Conservation (phyloP, 2,888 invertebrate species). For the Drosophila meridiana region DNA sequence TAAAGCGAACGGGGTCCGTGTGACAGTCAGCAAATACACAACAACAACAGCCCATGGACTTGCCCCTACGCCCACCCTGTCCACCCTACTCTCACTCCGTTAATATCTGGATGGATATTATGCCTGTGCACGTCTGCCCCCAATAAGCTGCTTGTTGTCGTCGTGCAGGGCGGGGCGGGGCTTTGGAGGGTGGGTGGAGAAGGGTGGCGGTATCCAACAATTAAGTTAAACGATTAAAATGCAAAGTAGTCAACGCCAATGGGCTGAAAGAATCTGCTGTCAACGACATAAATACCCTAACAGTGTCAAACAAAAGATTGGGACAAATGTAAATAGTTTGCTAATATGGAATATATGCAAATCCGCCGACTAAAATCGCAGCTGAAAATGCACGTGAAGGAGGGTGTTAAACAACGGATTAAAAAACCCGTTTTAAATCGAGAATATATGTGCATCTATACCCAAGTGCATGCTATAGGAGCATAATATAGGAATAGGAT, state of each 20-base stretch:
- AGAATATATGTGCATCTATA: background rate
- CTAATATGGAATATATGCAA: background rate
- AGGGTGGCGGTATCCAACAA: constrained; percentile 54
- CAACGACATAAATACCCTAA: constrained; percentile 9
- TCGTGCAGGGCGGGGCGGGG: background rate
- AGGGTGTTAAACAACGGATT: background rate
- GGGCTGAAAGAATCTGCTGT: constrained; percentile 29
- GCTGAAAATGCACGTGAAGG: background rate
- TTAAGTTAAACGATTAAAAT: constrained; percentile 77
- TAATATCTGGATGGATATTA: constrained; percentile 36
- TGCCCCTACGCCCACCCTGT: background rate
- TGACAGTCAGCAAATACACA: constrained; percentile 11
- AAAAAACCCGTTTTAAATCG: background rate
- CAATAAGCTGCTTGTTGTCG: constrained; percentile 29
- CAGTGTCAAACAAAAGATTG: constrained; percentile 14
- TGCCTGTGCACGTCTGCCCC: constrained; percentile 44
- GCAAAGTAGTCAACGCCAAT: constrained; percentile 71
- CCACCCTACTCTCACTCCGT: too few relatives aligned
- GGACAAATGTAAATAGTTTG: constrained; percentile 3
- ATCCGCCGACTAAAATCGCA: background rate
- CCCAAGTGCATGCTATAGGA: background rate
- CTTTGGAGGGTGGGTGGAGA: background rate
- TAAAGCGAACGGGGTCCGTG: constrained; percentile 10
- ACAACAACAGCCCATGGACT: background rate
- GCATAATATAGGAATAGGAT: background rate